Percentiles rank a stretch among this genome's conserved stretches.
Conservation (phyloP, 2,888 invertebrate genomes). For the Xestia ashworthii region DNA sequence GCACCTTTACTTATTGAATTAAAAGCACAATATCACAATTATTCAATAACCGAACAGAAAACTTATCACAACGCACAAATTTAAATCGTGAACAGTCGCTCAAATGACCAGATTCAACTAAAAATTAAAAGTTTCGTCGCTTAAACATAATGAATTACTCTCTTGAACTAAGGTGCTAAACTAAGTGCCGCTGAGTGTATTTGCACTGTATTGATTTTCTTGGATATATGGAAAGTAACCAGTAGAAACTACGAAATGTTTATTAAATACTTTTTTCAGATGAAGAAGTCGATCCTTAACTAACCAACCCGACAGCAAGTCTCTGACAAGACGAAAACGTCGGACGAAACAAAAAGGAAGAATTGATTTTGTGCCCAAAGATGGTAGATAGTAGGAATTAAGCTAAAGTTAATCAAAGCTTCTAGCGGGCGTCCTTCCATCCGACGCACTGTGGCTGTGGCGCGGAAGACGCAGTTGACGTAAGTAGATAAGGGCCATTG, state of each 20-base stretch:
- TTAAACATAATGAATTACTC: no score
- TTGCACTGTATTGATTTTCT: not conserved
- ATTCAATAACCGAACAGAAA: no score
- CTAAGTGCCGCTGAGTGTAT: no score
- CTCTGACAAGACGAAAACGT: not conserved
- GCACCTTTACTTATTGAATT: no score
- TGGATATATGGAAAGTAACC: not conserved
- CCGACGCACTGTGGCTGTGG: not conserved
- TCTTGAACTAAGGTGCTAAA: no score
- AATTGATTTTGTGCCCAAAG: not conserved
- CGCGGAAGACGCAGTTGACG: slow-evolving; percentile 14
- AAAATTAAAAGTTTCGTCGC: no score
- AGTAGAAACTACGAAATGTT: not conserved
- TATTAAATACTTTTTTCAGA: no score
- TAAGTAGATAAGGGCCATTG: slow-evolving; percentile 14
- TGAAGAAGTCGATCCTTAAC: not conserved
- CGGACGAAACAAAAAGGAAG: not conserved
- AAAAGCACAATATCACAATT: no score
- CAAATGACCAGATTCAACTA: no score
- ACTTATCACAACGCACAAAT: no score
- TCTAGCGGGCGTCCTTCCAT: not conserved
- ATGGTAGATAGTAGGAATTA: not conserved
- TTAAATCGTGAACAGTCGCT: no score
- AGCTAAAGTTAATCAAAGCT: not conserved
- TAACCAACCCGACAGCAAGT: not conserved